These are phyloP conservation scores for Phrynosoma blainvillii DNA, from an alignment of 2,113 vertebrate genomes.

Conservation along the genomic window DNA sequence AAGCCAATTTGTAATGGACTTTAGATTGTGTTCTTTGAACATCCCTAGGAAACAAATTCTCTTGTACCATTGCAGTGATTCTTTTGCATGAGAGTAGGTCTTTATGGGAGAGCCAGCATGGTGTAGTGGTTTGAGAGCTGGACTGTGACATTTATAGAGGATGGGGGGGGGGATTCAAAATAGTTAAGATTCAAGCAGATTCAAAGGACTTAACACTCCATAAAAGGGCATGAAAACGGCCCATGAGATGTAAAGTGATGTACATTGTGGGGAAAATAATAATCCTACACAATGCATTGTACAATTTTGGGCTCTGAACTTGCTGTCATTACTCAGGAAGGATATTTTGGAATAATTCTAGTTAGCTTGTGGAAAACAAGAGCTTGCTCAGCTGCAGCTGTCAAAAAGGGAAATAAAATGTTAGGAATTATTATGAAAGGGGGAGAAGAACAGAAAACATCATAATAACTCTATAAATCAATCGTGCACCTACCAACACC, in stretches of 20 bases:
- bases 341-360: slow-evolving; percentile 32
- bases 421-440: slow-evolving; percentile 5
- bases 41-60: too few relatives aligned
- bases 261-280: not conserved
- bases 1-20: too few relatives aligned
- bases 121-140: too few relatives aligned
- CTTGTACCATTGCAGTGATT: too few relatives aligned
- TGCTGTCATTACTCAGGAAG: slow-evolving; percentile 21
- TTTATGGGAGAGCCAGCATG: too few relatives aligned
- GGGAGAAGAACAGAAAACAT: slow-evolving; percentile 15
- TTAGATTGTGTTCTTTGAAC: too few relatives aligned
- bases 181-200: slow-evolving; percentile 9
- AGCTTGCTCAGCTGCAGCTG: slow-evolving; percentile 32
- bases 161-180: not conserved
- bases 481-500: not conserved
- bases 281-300: not conserved
- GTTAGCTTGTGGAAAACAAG: slow-evolving; percentile 26
- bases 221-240: slow-evolving; percentile 7
- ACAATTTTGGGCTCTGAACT: slow-evolving; percentile 15
- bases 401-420: slow-evolving; percentile 27
- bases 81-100: too few relatives aligned
- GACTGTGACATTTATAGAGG: not conserved
- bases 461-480: slow-evolving; percentile 28
- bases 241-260: not conserved
- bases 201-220: not conserved